Percentiles rank a stretch among this genome's conserved stretches.
Evolutionary conservation across 2,888 invertebrate species (phyloP).

Genomic region (Pyrrhosoma nymphula): DNA sequence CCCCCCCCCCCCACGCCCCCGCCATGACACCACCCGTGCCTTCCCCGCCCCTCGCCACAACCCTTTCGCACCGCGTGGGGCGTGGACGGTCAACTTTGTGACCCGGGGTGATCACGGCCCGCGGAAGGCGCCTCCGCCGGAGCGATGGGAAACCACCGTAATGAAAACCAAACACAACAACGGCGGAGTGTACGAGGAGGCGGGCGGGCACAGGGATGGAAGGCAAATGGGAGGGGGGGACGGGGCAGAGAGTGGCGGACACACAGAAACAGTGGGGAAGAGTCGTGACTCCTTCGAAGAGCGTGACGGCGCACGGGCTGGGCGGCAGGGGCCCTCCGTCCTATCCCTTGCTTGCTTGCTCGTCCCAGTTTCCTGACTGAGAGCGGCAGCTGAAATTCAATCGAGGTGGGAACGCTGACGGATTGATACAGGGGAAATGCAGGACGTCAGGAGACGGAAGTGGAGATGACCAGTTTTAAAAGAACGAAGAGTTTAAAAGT

Average conservation of each 20-base stretch:
- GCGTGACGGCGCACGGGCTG: slow-evolving; percentile 49
- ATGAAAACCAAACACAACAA: background rate
- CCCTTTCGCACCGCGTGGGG: background rate
- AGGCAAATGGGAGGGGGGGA: background rate
- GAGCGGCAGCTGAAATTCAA: slow-evolving; percentile 46
- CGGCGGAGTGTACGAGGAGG: background rate
- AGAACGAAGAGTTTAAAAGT: too few relatives aligned
- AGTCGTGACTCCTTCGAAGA: background rate
- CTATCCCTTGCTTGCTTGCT: background rate
- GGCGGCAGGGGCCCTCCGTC: background rate
- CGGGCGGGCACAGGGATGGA: background rate
- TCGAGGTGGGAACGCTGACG: background rate
- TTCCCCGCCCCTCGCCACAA: background rate
- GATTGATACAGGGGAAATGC: background rate
- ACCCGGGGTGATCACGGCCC: slow-evolving; percentile 62
- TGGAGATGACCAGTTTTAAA: background rate
- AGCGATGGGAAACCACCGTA: slow-evolving; percentile 33
- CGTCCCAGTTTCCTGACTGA: slow-evolving; percentile 51
- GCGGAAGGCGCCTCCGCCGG: background rate
- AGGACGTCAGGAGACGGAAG: background rate
- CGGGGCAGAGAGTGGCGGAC: background rate
- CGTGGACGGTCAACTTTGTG: slow-evolving; percentile 65
- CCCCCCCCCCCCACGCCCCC: background rate
- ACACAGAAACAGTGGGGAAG: background rate
- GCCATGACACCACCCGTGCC: background rate